Evolutionary conservation across 2,888 invertebrate genomes (phyloP).

Genomic region (Hemistola chrysoprasaria): DNA sequence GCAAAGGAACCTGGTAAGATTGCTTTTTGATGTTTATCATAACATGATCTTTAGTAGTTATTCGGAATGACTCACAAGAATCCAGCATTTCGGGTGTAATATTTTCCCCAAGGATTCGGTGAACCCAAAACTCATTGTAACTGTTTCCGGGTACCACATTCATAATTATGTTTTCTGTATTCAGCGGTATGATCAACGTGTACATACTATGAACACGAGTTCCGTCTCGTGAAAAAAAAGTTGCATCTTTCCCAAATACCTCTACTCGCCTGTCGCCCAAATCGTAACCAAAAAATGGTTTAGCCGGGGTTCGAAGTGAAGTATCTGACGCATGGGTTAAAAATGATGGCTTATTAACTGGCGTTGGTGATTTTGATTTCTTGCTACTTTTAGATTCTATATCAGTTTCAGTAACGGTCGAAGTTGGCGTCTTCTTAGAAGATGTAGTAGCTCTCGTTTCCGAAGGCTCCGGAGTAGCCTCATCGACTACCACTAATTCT

Average conservation of each 20-base stretch:
- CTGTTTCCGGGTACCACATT: conserved; percentile 57
- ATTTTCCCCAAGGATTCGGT: conserved; percentile 54
- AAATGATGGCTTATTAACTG: conserved; percentile 39
- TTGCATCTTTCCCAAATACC: conserved; percentile 65
- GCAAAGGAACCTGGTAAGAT: conserved; percentile 37
- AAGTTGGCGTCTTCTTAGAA: conserved; percentile 40
- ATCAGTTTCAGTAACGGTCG: conserved; percentile 38
- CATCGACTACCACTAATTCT: conserved; percentile 43
- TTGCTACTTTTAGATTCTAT: conserved; percentile 47
- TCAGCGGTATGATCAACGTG: conserved; percentile 61
- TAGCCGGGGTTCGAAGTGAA: conserved; percentile 34
- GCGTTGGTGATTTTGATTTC: conserved; percentile 44
- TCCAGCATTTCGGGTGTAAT: conserved; percentile 40
- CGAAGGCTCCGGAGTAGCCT: conserved; percentile 28
- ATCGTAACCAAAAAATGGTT: conserved; percentile 65
- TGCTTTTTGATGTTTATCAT: conserved; percentile 63
- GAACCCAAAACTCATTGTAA: conserved; percentile 64
- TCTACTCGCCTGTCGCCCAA: conserved; percentile 69
- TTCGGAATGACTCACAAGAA: conserved; percentile 61
- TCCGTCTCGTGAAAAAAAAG: conserved; percentile 67
- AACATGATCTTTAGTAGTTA: conserved; percentile 58
- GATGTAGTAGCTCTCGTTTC: conserved; percentile 22
- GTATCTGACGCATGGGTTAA: conserved; percentile 22
- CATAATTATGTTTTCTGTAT: conserved; percentile 59
- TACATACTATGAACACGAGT: conserved; percentile 56